Evolutionary conservation across 2,113 vertebrate genomes (phyloP), one percentile per base, ranked within the genome.

Genomic region (Oreochromis tanganicae): DNA sequence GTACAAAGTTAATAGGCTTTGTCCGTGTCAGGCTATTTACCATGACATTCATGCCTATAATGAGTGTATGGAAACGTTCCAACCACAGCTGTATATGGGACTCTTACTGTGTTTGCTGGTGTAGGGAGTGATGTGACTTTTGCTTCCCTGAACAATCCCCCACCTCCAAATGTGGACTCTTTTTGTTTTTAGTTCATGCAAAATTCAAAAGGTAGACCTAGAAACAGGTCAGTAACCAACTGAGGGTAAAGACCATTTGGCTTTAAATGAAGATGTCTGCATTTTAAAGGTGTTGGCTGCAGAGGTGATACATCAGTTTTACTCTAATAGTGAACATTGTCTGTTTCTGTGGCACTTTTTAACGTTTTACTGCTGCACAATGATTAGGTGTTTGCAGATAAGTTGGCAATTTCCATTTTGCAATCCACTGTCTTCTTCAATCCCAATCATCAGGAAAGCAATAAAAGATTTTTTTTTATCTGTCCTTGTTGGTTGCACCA

Each of bases 201-300:
- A 43, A 43, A 24, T 16, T 43, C 0, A 43, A 71, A 0, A 43
- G 36, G 12, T 24, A 71, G 66, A 3, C 0, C n/a, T 43, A 0
- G 7, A 13, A 43, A 71, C n/a, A 5, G 38, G 38, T 71, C 7
- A 16, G n/a, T 43, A 13, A 71, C 34, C 0, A 7, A 66, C 34
- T 38, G 19, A 66, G 21, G 0, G 19, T 36, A 38, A 19, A 66
- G 36, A 43, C 63, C 36, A 41, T 71, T 43, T 71, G 36, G 63
- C 63, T 24, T 71, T 41, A 71, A 41, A 41, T 21, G 7, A 68
- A 68, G 24, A 41, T 43, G 12, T 43, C n/a, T 43, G 7, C n/a
- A 41, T 68, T 71, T 71, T 71, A 9, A 68, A 43, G 13, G 36
- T 71, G 1, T 43, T 43, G 66, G 66, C n/a, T 71, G 66, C 38